phyloP scores from a whole-genome alignment of 92 coral and sea anemone genomes.

The Galaxea fascicularis region DNA sequence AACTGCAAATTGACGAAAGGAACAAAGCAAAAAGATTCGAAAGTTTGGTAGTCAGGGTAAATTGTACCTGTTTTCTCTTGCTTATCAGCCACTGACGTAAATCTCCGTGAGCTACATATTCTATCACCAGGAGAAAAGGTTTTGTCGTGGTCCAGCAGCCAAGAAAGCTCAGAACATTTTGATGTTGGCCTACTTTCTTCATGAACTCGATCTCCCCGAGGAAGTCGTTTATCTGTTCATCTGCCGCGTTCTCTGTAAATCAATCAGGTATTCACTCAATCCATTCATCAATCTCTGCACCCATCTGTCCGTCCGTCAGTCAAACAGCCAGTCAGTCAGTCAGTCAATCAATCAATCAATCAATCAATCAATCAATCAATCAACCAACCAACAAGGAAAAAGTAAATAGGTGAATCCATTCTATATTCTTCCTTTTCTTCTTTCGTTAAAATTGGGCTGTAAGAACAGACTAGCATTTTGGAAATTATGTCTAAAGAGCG shows the following conservation, averaged over 20 bases:
- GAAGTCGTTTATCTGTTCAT: not conserved
- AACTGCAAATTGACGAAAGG: too few species aligned
- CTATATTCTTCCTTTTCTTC: too few species aligned
- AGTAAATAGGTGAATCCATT: too few species aligned
- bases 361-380: too few species aligned
- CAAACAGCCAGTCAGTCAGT: not conserved
- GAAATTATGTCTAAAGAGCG: too few species aligned
- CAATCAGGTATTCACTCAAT: not conserved
- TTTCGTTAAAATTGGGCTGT: too few species aligned
- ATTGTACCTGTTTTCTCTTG: constrained; percentile 7
- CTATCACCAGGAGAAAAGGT: constrained; percentile 3
- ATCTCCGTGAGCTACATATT: constrained; percentile 18
- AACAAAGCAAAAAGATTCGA: too few species aligned
- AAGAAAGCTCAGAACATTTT: constrained; percentile 10
- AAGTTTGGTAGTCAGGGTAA: too few species aligned
- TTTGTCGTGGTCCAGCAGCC: constrained; percentile 22
- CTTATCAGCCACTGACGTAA: constrained; percentile 21
- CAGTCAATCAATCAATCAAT: not conserved
- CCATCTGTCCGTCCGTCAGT: too few species aligned
- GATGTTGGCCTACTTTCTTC: constrained; percentile 8
- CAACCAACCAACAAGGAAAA: too few species aligned
- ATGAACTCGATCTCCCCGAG: constrained; percentile 22
- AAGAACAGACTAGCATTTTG: too few species aligned
- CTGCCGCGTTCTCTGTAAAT: not conserved
- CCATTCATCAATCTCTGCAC: too few species aligned